phyloP scores from a whole-genome alignment of 2,888 invertebrate genomes.

The Melikaiella ostensackeni region DNA sequence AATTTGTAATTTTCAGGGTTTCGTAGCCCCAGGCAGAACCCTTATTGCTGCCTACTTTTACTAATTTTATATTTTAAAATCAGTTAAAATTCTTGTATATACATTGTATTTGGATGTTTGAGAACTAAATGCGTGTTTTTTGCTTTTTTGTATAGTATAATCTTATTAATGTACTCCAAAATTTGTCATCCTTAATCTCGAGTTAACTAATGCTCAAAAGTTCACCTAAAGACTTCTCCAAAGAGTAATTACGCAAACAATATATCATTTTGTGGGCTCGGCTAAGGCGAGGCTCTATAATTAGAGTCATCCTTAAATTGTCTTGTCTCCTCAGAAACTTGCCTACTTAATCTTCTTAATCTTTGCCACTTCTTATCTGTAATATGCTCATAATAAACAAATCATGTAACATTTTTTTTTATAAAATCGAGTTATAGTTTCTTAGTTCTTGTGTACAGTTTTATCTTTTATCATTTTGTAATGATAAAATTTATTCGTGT shows the following conservation, averaged over 20 bases:
- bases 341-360: neutral
- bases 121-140: neutral
- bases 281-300: slow-evolving; percentile 47
- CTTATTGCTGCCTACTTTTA: too few species aligned
- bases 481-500: too few species aligned
- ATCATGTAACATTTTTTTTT: neutral
- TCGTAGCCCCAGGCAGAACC: too few species aligned
- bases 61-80: neutral
- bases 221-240: slow-evolving; percentile 9
- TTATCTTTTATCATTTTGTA: too few species aligned
- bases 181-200: neutral
- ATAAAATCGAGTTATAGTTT: too few species aligned
- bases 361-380: neutral
- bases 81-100: neutral
- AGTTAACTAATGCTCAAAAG: neutral
- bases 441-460: too few species aligned
- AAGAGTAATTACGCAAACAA: slow-evolving; percentile 40
- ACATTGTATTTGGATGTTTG: too few species aligned
- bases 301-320: slow-evolving; percentile 30
- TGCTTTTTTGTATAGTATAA: neutral
- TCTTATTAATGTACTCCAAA: neutral
- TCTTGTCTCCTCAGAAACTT: slow-evolving; percentile 10
- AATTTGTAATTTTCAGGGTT: too few species aligned
- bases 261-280: slow-evolving; percentile 50
- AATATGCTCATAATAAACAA: neutral